A percentile compares a stretch with the other conserved stretches of the same genome.
These are phyloP conservation scores for Neotoxoptera formosana DNA, from an alignment of 1,140 invertebrate genomes.

Conservation along the genomic window DNA sequence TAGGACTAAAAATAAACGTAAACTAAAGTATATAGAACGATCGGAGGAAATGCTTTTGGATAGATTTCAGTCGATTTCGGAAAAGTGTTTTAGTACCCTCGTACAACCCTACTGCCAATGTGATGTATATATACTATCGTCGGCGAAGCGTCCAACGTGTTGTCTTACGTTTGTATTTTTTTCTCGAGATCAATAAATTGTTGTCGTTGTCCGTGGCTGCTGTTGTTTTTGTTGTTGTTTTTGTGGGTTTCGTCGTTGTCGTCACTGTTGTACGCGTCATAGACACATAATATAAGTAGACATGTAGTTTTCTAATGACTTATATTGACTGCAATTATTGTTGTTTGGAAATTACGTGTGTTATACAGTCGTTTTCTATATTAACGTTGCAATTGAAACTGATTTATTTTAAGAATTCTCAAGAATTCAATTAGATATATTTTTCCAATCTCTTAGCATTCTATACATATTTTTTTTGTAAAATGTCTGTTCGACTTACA, in stretches of 20 bases:
- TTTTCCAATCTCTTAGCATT: neutral
- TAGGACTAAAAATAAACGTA: neutral
- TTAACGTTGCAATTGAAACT: neutral
- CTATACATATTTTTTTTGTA: too few species aligned
- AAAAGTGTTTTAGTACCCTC: neutral
- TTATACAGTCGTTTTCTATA: neutral
- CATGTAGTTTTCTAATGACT: neutral
- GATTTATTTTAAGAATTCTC: neutral
- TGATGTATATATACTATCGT: neutral
- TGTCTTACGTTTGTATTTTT: neutral
- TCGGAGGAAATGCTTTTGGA: neutral
- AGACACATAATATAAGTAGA: neutral
- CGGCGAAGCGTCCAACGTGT: neutral
- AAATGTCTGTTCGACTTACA: too few species aligned
- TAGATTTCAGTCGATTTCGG: neutral
- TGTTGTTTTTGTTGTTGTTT: neutral
- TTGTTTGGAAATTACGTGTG: too few species aligned
- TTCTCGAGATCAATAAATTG: neutral
- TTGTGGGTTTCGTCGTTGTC: too few species aligned
- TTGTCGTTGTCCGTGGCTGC: neutral
- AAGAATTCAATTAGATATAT: neutral
- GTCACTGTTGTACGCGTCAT: neutral
- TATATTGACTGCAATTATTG: neutral
- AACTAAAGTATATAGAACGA: neutral
- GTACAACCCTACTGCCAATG: neutral